Conservation (phyloP, 2,113 vertebrate genomes). For the Suricata suricatta region DNA sequence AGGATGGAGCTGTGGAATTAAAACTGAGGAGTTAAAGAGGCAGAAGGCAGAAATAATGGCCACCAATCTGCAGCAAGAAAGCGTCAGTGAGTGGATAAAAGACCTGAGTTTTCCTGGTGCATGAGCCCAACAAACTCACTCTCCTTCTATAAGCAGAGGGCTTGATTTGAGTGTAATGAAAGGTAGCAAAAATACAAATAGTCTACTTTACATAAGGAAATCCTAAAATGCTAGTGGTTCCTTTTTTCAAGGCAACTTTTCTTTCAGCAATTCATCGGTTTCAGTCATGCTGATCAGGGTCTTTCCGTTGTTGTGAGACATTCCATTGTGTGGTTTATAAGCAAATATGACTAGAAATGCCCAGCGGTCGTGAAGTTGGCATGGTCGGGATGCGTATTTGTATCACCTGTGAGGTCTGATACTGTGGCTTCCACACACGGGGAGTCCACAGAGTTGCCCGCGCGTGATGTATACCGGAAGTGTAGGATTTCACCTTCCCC, state of each 20-base stretch:
- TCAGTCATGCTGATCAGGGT: not conserved
- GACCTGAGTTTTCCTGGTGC: not conserved
- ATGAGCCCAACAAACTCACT: not conserved
- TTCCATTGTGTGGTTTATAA: not conserved
- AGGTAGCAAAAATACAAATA: not conserved
- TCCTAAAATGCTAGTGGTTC: not conserved
- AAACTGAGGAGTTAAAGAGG: not conserved
- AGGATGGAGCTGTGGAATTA: not conserved
- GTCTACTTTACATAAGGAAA: not conserved
- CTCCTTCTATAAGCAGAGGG: not conserved
- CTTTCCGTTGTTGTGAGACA: not conserved
- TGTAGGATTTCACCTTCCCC: not conserved
- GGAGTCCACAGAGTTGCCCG: not conserved
- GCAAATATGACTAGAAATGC: not conserved
- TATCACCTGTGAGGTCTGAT: accelerated
- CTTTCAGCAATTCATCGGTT: not conserved
- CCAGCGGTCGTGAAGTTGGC: not conserved
- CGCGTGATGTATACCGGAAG: not conserved
- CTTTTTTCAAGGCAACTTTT: not conserved
- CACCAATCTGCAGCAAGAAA: not conserved
- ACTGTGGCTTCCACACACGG: not conserved
- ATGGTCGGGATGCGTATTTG: not conserved
- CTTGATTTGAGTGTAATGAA: not conserved
- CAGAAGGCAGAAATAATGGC: not conserved
- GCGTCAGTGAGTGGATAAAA: not conserved